phyloP scores from a whole-genome alignment of 1,140 invertebrate species.

The Acromyrmex echinatior region DNA sequence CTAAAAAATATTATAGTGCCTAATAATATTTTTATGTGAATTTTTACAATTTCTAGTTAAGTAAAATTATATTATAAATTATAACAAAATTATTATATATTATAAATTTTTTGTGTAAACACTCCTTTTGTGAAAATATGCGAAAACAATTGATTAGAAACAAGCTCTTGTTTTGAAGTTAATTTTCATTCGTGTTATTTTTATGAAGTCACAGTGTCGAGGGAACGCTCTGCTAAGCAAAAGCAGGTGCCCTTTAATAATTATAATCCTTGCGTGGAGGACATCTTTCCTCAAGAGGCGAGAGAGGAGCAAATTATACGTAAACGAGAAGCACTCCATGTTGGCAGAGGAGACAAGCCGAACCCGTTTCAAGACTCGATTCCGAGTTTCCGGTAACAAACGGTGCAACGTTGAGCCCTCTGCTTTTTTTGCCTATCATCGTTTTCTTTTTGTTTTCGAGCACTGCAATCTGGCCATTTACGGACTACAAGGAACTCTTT shows the following conservation, averaged over 20 bases:
- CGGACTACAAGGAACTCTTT: constrained; percentile 46
- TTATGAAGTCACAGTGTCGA: constrained; percentile 14
- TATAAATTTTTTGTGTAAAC: neutral
- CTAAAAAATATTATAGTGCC: no score
- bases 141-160: constrained; percentile 35
- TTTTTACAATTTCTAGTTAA: no score
- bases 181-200: constrained; percentile 24
- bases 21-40: no score
- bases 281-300: constrained; percentile 26
- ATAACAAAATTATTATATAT: constrained; percentile 6
- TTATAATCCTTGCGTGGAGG: constrained; percentile 44
- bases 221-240: neutral
- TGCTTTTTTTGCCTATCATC: constrained; percentile 10
- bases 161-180: neutral
- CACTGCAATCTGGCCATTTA: constrained; percentile 63
- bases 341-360: constrained; percentile 27
- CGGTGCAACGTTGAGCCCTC: constrained; percentile 39
- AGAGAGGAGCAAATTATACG: constrained; percentile 49
- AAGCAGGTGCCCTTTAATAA: constrained; percentile 47
- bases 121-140: neutral
- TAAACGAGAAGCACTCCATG: constrained; percentile 50
- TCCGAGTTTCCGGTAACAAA: constrained; percentile 50
- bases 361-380: constrained; percentile 64
- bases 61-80: no score
- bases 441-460: constrained; percentile 37